Conservation (phyloP, 1,140 invertebrate species). For the Cyclina sinensis region DNA sequence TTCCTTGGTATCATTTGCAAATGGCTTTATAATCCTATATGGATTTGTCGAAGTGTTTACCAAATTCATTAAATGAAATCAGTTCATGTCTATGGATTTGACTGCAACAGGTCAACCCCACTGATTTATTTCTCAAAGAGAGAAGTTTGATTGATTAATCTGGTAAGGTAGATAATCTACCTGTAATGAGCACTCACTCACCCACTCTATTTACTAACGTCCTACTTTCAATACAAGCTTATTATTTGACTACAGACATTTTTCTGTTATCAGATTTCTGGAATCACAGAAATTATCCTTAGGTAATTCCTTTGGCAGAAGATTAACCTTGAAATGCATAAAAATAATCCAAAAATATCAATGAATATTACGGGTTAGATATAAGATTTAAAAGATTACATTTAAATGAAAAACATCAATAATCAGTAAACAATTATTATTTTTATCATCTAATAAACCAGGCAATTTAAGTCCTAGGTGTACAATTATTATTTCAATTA, state of each 20-base stretch:
- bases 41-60: constrained; percentile 1
- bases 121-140: constrained; percentile 27
- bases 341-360: too few species aligned
- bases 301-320: too few species aligned
- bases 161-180: neutral
- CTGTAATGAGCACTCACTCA: neutral
- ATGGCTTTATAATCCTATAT: constrained; percentile 1
- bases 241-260: neutral
- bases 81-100: neutral
- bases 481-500: too few species aligned
- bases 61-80: neutral
- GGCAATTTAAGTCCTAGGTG: too few species aligned
- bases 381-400: too few species aligned
- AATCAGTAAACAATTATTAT: too few species aligned
- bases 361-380: too few species aligned
- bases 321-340: too few species aligned
- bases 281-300: neutral
- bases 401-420: too few species aligned
- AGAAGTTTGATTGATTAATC: constrained; percentile 32
- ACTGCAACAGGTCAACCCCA: constrained; percentile 3
- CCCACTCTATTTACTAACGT: neutral
- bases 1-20: constrained; percentile 1
- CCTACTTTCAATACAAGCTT: neutral
- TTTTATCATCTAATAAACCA: too few species aligned
- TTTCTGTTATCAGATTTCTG: neutral